A percentile compares a stretch with the other conserved stretches of the same genome.
These are phyloP conservation scores for Bettongia penicillata DNA, from an alignment of 2,113 vertebrate species.

Conservation along the genomic window DNA sequence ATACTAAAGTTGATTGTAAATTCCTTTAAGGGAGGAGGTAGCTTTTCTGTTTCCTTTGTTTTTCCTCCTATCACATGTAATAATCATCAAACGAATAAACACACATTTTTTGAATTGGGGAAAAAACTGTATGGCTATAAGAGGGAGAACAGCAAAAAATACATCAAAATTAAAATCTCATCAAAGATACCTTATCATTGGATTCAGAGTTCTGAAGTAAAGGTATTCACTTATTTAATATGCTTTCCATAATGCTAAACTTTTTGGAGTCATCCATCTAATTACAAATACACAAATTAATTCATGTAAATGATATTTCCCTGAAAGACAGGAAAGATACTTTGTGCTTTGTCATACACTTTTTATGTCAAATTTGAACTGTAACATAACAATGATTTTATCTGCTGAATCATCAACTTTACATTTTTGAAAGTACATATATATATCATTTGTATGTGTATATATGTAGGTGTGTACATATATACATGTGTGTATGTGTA, in stretches of 20 bases:
- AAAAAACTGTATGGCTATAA: too few relatives aligned
- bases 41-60: too few relatives aligned
- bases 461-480: too few relatives aligned
- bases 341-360: not conserved
- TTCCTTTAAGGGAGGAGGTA: too few relatives aligned
- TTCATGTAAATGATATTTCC: not conserved
- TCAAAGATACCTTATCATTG: not conserved
- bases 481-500: not conserved
- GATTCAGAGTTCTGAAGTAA: not conserved
- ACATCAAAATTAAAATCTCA: not conserved
- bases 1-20: too few relatives aligned
- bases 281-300: not conserved
- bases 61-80: too few relatives aligned
- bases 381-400: not conserved
- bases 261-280: not conserved
- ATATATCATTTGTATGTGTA: not conserved
- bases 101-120: too few relatives aligned
- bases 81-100: too few relatives aligned
- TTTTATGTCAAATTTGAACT: slow-evolving; percentile 22
- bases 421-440: not conserved
- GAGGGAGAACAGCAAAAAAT: not conserved
- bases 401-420: not conserved
- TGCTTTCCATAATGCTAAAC: not conserved
- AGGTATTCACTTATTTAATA: too few relatives aligned
- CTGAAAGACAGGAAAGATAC: not conserved